These are phyloP conservation scores for Eueides isabella DNA, from an alignment of 1,140 invertebrate genomes.

Conservation along the genomic window DNA sequence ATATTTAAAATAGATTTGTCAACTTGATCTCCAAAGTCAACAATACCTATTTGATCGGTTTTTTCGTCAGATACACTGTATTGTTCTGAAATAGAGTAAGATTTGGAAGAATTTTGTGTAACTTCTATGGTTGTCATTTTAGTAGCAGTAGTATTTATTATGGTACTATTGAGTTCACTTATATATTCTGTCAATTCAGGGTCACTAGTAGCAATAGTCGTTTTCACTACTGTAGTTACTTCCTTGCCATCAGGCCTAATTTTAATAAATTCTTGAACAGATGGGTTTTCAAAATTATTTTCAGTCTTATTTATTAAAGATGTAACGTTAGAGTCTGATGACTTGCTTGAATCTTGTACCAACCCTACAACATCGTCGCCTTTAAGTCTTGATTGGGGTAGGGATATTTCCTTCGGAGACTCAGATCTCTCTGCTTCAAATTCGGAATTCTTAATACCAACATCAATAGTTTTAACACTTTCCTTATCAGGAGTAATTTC, in stretches of 20 bases:
- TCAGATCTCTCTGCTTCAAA: not conserved
- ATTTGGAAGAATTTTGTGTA: conserved; percentile 56
- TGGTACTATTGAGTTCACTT: conserved; percentile 55
- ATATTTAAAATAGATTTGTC: conserved; percentile 39
- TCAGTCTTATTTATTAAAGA: not conserved
- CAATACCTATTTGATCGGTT: not conserved
- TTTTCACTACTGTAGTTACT: conserved; percentile 51
- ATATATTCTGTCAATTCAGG: conserved; percentile 47
- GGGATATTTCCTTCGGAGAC: not conserved
- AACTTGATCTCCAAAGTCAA: conserved; percentile 44
- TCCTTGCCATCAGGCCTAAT: conserved; percentile 47
- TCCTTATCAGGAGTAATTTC: not conserved
- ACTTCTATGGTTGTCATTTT: conserved; percentile 60
- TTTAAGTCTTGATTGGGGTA: not conserved
- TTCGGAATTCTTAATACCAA: not conserved
- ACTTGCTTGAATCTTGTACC: too few relatives aligned
- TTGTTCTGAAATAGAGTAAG: conserved; percentile 52
- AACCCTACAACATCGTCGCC: not conserved
- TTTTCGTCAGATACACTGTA: conserved; percentile 12
- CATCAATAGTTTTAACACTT: not conserved
- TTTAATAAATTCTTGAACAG: conserved; percentile 48
- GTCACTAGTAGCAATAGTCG: conserved; percentile 52
- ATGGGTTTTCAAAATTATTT: not conserved
- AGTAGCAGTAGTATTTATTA: conserved; percentile 53
- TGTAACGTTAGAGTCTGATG: too few relatives aligned